phyloP scores from a whole-genome alignment of 2,113 vertebrate species.

The Xerus inauris region DNA sequence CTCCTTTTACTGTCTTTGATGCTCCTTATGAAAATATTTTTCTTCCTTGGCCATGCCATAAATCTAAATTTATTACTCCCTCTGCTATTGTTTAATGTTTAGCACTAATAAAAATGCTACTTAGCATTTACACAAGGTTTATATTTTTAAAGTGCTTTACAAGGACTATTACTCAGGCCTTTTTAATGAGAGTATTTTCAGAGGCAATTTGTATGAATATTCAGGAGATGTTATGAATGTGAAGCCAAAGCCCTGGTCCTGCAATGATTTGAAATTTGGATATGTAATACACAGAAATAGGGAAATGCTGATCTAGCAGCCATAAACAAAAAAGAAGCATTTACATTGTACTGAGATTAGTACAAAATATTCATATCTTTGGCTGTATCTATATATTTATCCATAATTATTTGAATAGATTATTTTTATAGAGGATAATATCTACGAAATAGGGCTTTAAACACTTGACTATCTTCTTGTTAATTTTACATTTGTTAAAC shows the following conservation, averaged over 20 bases:
- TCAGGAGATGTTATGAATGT: conserved; percentile 65
- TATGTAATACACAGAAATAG: background rate
- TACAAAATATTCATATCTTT: conserved; percentile 2
- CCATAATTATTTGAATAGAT: background rate
- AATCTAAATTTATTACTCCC: conserved; percentile 78
- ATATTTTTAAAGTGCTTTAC: conserved; percentile 78
- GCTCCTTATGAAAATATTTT: conserved; percentile 75
- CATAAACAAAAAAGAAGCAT: background rate
- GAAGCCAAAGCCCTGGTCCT: background rate
- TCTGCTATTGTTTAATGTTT: conserved; percentile 78
- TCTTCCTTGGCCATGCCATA: conserved; percentile 57
- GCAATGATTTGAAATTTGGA: conserved; percentile 46
- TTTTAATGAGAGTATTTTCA: conserved; percentile 74
- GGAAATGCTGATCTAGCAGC: conserved; percentile 17
- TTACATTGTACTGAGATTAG: background rate
- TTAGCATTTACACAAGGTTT: conserved; percentile 77
- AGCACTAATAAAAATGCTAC: conserved; percentile 80
- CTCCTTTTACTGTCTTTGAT: conserved; percentile 74
- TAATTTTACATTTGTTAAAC: conserved; percentile 30
- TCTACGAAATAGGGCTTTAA: background rate
- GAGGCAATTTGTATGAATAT: conserved; percentile 74
- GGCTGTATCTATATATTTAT: background rate
- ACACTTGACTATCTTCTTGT: background rate
- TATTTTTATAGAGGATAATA: background rate
- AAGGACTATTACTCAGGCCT: conserved; percentile 74